Base-by-base conservation (phyloP, 2,113 vertebrate species). In the Chitala chitala region DNA sequence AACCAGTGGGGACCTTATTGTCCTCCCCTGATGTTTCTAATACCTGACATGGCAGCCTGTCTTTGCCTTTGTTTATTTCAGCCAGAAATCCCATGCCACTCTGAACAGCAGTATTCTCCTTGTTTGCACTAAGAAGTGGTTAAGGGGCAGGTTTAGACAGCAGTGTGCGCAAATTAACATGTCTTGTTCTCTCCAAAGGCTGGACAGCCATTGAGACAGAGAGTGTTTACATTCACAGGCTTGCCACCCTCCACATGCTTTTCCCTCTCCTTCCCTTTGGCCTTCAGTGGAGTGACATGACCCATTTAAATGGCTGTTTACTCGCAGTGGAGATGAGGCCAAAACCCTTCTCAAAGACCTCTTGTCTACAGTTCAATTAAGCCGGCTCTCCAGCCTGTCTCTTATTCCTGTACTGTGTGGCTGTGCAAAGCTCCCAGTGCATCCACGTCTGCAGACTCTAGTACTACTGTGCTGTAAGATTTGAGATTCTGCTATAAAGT, bases 311-410 rank as follows among this genome's bases (percentile, higher is more conserved):
- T 54, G 61, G 50, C 33, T 74, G 61, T 74, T 65, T 66, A 68
- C 61, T 64, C 33, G 48, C 22, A 55, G 53, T 68, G 68, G 72
- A 73, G 58, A 51, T 22, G 58, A 31, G 73, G 73, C 63, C 73
- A 74, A 68, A 65, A 66, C 42, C 59, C 61, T 68, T 36, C 73
- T 74, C 73, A 55, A 55, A 66, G 50, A 74, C 40, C 73, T 54
- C 73, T 66, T 53, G 61, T 66, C 63, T 74, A 74, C 59, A 74
- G 51, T 73, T 73, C 72, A 73, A 73, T 73, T 73, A 73, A 31
- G 44, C 8, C 22, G 72, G 44, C 44, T 29, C 46, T 50, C 24
- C 42, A 29, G 56, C 55, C 42, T 33, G 15, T 12, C 72, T 46
- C 63, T 64, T 73, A 73, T 73, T 50, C 31, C 58, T 24, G 42